These are phyloP conservation scores for Chitala chitala DNA, from an alignment of 2,113 vertebrate genomes.

Conservation along the genomic window DNA sequence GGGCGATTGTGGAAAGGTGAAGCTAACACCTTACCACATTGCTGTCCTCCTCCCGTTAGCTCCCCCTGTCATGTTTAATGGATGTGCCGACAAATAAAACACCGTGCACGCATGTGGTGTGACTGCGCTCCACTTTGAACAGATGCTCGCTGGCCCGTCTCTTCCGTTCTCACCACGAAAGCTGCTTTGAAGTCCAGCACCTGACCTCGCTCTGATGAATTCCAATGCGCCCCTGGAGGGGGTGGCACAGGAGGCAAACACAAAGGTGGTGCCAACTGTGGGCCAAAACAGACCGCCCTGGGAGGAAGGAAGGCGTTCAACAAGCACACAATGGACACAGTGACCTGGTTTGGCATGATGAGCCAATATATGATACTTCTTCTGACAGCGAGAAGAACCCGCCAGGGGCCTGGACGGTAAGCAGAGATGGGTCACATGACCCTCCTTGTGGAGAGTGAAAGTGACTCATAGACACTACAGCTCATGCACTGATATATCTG, in stretches of 20 bases:
- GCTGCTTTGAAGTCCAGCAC: background rate
- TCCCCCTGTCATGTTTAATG: slow-evolving; percentile 20
- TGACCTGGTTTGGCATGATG: too few species aligned
- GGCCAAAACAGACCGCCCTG: too few species aligned
- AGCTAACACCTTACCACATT: background rate
- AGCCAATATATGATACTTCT: too few species aligned
- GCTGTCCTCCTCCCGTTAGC: background rate
- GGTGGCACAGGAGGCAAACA: background rate
- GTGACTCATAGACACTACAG: too few species aligned
- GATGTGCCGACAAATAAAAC: slow-evolving; percentile 19
- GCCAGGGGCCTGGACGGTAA: too few species aligned
- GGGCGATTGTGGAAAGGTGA: background rate
- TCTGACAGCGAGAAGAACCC: too few species aligned
- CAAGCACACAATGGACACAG: background rate
- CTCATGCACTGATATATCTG: too few species aligned
- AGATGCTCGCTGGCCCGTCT: background rate
- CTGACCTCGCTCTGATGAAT: background rate
- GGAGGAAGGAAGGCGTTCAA: background rate
- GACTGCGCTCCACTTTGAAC: background rate
- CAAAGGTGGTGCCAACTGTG: background rate
- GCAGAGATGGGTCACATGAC: too few species aligned
- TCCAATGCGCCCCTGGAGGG: background rate
- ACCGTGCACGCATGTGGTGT: background rate
- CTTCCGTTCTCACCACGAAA: too few species aligned
- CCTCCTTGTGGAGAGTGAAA: too few species aligned